phyloP scores from a whole-genome alignment of 2,888 invertebrate species.

The Lycocerus yunnanus region DNA sequence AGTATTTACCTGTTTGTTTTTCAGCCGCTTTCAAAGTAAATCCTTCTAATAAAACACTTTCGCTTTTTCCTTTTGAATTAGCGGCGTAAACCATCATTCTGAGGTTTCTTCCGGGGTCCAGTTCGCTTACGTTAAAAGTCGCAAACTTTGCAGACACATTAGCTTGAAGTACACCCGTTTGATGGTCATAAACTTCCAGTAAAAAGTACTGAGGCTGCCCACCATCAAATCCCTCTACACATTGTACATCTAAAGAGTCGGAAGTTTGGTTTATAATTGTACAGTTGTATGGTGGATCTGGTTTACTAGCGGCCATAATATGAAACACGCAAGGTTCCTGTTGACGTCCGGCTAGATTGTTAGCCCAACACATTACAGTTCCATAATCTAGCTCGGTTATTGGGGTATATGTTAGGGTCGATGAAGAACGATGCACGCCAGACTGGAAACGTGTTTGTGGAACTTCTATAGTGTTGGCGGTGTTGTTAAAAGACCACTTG shows the following conservation, averaged over 20 bases:
- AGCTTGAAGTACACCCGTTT: conserved; percentile 64
- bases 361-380: conserved; percentile 74
- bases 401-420: conserved; percentile 77
- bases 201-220: conserved; percentile 75
- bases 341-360: conserved; percentile 72
- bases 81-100: conserved; percentile 80
- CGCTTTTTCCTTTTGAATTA: conserved; percentile 83
- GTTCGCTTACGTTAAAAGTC: conserved; percentile 74
- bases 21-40: conserved; percentile 77
- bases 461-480: conserved; percentile 79
- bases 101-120: conserved; percentile 79
- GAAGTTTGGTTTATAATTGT: conserved; percentile 78
- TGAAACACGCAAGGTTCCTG: conserved; percentile 75
- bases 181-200: conserved; percentile 74
- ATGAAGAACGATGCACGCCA: conserved; percentile 60
- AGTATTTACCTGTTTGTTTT: conserved; percentile 72
- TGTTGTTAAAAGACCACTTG: conserved; percentile 90
- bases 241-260: conserved; percentile 74
- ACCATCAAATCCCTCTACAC: conserved; percentile 76
- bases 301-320: conserved; percentile 75
- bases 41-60: conserved; percentile 70
- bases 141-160: conserved; percentile 75
- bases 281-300: conserved; percentile 79
- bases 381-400: conserved; percentile 77
- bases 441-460: conserved; percentile 68